Conservation (phyloP, 2,888 invertebrate species). For the Agrochola macilenta region DNA sequence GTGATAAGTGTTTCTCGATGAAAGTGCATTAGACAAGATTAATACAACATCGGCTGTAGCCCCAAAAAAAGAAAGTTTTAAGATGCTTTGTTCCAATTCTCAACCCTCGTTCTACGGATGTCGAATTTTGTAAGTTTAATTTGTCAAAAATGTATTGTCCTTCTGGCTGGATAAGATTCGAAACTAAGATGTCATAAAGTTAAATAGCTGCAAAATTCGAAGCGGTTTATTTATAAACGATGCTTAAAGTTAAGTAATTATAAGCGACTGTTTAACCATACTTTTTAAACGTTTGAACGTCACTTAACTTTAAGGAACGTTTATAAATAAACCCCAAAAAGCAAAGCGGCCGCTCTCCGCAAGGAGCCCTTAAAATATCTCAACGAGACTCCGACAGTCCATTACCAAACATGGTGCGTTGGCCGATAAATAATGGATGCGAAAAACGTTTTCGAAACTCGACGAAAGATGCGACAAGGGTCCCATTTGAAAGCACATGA, state of each 20-base stretch:
- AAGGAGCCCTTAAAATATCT: slow-evolving; percentile 15
- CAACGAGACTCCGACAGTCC: slow-evolving; percentile 49
- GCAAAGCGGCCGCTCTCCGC: slow-evolving; percentile 4
- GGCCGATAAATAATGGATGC: slow-evolving; percentile 61
- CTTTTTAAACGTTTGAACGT: too few relatives aligned
- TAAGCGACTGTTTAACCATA: too few relatives aligned
- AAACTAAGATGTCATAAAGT: not conserved
- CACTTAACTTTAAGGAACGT: too few relatives aligned
- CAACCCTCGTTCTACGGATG: not conserved
- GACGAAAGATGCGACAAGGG: slow-evolving; percentile 24
- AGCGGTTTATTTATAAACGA: too few relatives aligned
- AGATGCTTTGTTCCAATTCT: not conserved
- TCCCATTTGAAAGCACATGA: not conserved
- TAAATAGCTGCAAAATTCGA: not conserved
- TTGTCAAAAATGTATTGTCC: not conserved
- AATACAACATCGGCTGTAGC: too few relatives aligned
- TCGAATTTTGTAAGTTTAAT: not conserved
- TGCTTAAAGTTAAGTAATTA: too few relatives aligned
- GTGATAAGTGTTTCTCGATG: slow-evolving; percentile 47
- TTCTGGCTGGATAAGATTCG: not conserved
- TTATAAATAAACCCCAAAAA: not conserved
- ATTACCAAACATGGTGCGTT: slow-evolving; percentile 66
- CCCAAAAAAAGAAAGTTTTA: too few relatives aligned
- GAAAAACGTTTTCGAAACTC: slow-evolving; percentile 72
- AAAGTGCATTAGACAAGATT: slow-evolving; percentile 22